These are phyloP conservation scores for Petrophora chlorosata DNA, from an alignment of 2,888 invertebrate genomes.

Conservation along the genomic window DNA sequence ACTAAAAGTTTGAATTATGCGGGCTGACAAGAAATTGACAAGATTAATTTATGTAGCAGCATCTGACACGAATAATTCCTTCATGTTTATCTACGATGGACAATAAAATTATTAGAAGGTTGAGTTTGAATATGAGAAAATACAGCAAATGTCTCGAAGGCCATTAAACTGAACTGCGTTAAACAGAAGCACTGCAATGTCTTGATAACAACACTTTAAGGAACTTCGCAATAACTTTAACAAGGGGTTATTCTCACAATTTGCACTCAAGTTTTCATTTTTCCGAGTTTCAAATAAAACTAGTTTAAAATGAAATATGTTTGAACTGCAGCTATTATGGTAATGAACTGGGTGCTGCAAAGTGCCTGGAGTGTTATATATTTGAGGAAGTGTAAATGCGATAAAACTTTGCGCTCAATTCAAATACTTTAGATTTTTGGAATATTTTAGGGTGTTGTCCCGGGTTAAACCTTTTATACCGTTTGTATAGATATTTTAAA, in stretches of 20 bases:
- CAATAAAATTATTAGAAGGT: too few species aligned
- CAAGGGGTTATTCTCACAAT: constrained; percentile 4
- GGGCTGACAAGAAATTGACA: too few species aligned
- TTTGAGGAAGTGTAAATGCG: background rate
- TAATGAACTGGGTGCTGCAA: constrained; percentile 5
- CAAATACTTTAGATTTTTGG: background rate
- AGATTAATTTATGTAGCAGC: too few species aligned
- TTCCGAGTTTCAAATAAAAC: background rate
- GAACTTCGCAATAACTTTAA: constrained; percentile 2
- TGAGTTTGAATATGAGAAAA: too few species aligned
- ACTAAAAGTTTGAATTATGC: too few species aligned
- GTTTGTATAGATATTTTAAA: too few species aligned
- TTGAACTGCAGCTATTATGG: constrained; percentile 10
- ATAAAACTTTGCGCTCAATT: background rate
- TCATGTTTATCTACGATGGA: too few species aligned
- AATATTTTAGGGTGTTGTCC: background rate
- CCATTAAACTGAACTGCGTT: background rate
- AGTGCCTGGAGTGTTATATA: background rate
- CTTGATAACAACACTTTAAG: constrained; percentile 10
- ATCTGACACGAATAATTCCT: too few species aligned
- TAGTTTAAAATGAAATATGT: constrained; percentile 18
- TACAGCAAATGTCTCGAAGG: too few species aligned
- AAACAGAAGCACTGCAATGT: background rate
- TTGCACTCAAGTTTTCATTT: constrained; percentile 6
- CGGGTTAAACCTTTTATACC: too few species aligned